A percentile compares a stretch with the other conserved stretches of the same genome.
Evolutionary conservation across 2,888 invertebrate species (phyloP).

Genomic region (Heliconius ismenius): DNA sequence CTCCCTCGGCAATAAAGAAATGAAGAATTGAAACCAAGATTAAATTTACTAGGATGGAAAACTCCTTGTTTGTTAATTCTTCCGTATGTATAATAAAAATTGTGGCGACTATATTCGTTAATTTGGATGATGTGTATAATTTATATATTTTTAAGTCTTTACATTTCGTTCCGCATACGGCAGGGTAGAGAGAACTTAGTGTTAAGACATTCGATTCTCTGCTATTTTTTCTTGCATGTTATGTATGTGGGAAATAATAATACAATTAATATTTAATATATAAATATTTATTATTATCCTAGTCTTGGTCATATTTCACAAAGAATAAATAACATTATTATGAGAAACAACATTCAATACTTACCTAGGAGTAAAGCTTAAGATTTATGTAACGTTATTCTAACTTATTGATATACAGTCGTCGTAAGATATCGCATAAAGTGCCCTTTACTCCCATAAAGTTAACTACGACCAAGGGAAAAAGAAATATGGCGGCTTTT

Average conservation of each 20-base stretch:
- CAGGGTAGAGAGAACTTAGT: too few species aligned
- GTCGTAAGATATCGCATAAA: conserved; percentile 7
- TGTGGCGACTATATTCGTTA: too few species aligned
- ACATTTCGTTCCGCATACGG: too few species aligned
- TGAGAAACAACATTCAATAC: background rate
- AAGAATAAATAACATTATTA: background rate
- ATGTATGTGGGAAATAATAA: too few species aligned
- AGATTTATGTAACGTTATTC: conserved; percentile 1
- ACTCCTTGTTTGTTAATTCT: background rate
- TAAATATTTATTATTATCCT: too few species aligned
- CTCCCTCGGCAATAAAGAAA: background rate
- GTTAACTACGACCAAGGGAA: background rate
- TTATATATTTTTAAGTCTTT: too few species aligned
- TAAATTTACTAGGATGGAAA: background rate
- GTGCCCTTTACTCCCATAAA: background rate
- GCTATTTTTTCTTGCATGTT: too few species aligned
- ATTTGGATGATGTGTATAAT: too few species aligned
- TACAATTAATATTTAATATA: too few species aligned
- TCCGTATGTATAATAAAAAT: too few species aligned
- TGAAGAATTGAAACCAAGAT: background rate
- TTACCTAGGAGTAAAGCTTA: background rate
- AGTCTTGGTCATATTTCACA: background rate
- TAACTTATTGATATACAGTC: conserved; percentile 10
- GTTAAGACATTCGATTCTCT: too few species aligned
- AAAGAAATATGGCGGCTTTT: background rate